Conservation (phyloP, 92 coral and sea anemone genomes). For the Palythoa grandiflora region DNA sequence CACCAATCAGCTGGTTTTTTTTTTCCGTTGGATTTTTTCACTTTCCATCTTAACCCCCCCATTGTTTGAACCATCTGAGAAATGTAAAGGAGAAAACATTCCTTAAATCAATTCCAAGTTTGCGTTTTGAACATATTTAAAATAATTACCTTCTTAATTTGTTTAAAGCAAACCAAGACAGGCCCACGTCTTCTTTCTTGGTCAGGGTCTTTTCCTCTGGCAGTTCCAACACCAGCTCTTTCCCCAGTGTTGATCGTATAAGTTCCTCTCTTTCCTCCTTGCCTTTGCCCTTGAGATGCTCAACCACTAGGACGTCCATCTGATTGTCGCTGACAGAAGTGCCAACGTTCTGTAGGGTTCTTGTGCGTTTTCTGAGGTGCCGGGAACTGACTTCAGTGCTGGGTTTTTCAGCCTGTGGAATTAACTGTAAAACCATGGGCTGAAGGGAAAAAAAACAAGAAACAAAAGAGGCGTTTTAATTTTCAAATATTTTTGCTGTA, state of each 20-base stretch:
- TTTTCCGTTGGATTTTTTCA: constrained; percentile 27
- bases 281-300: constrained; percentile 11
- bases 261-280: constrained; percentile 34
- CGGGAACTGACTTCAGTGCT: neutral
- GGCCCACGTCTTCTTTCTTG: constrained; percentile 28
- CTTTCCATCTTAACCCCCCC: constrained; percentile 35
- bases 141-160: constrained; percentile 14
- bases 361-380: neutral
- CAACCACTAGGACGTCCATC: constrained; percentile 21
- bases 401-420: no score
- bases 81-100: neutral
- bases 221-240: constrained; percentile 2
- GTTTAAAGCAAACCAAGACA: constrained; percentile 29
- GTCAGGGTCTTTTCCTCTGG: neutral
- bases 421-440: no score
- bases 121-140: no score
- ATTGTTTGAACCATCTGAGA: constrained; percentile 33
- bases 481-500: no score
- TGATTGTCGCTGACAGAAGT: neutral
- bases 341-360: neutral
- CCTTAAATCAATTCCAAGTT: neutral
- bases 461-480: no score
- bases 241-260: neutral
- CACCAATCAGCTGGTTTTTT: neutral
- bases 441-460: no score